Conservation (phyloP, 2,888 invertebrate species). For the Nemotelus pantherinus region DNA sequence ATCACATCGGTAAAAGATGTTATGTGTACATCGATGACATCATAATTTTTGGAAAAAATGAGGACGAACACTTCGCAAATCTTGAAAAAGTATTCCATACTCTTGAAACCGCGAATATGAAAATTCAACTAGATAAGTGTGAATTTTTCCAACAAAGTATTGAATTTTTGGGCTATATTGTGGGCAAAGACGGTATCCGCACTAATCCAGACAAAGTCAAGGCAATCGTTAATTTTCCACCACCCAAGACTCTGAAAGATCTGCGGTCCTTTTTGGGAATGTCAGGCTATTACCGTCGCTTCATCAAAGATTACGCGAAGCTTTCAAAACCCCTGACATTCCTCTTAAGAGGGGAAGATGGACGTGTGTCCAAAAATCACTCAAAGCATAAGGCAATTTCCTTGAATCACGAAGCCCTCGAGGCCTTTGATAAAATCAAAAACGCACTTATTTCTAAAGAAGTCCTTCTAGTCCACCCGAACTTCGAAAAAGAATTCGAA, state of each 20-base stretch:
- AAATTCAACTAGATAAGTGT: no score
- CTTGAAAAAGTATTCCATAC: no score
- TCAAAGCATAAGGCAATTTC: background rate
- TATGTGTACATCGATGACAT: no score
- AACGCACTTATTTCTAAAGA: background rate
- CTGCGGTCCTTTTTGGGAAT: slow-evolving; percentile 10
- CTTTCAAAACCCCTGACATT: no score
- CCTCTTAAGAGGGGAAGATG: no score
- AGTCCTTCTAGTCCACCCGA: background rate
- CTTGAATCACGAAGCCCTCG: background rate
- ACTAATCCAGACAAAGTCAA: slow-evolving; percentile 50
- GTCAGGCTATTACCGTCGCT: slow-evolving; percentile 5
- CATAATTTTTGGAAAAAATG: no score
- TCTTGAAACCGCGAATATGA: slow-evolving; percentile 39
- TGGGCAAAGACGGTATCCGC: slow-evolving; percentile 52
- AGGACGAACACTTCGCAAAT: no score
- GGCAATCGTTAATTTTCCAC: background rate
- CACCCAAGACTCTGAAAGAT: background rate
- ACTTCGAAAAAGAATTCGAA: background rate
- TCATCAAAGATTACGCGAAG: no score
- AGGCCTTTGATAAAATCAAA: background rate
- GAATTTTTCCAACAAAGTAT: slow-evolving; percentile 50
- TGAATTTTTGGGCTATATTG: slow-evolving; percentile 57
- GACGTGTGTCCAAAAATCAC: background rate
- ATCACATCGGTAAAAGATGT: no score